Percentiles rank a stretch among this genome's conserved stretches.
These are phyloP conservation scores for Druon quercuslanigerum DNA, from an alignment of 1,140 invertebrate genomes.

Conservation along the genomic window DNA sequence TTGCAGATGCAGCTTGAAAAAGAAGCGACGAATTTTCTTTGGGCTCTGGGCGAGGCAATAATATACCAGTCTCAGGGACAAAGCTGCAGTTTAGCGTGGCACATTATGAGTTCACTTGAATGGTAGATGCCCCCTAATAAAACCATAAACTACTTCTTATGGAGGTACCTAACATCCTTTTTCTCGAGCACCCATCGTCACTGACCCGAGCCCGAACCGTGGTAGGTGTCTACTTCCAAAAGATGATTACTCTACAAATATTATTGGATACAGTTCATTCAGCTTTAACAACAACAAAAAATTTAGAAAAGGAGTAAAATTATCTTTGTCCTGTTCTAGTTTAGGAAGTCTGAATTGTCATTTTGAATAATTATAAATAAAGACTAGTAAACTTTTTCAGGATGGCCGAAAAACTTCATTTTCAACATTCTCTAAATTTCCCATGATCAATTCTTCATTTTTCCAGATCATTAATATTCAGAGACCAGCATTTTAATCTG, in stretches of 20 bases:
- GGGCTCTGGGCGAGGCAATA: conserved; percentile 51
- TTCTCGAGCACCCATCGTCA: conserved; percentile 49
- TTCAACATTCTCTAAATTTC: too few species aligned
- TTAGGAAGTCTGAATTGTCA: too few species aligned
- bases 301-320: too few species aligned
- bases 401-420: too few species aligned
- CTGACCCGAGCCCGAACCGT: background rate
- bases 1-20: conserved; percentile 11
- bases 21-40: conserved; percentile 31
- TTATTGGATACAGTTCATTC: background rate
- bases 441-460: too few species aligned
- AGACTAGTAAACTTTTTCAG: too few species aligned
- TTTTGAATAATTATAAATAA: too few species aligned
- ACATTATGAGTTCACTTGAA: conserved; percentile 62
- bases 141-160: conserved; percentile 64
- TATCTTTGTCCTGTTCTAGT: too few species aligned
- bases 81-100: conserved; percentile 61
- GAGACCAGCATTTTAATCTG: too few species aligned
- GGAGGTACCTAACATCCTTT: conserved; percentile 49
- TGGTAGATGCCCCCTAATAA: conserved; percentile 64
- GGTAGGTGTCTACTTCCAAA: background rate
- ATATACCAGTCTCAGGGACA: conserved; percentile 68
- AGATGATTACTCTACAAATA: conserved; percentile 9
- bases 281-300: background rate
- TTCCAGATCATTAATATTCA: too few species aligned